Evolutionary conservation across 2,888 invertebrate species (phyloP).

Genomic region (Stratiomys singularior): DNA sequence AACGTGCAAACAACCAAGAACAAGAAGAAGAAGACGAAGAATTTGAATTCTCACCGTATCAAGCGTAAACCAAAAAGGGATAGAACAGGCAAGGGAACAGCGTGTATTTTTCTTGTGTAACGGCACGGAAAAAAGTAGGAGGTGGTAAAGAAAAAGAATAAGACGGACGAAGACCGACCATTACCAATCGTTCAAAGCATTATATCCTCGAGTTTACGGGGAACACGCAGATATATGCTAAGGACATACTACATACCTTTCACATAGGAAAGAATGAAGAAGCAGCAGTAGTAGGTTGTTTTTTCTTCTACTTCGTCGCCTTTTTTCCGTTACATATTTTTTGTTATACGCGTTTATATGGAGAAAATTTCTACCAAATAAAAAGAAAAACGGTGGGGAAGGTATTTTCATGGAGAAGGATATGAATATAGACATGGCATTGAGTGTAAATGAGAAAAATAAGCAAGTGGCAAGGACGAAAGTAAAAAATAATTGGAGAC

Average conservation of each 20-base stretch:
- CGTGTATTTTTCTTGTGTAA: constrained; percentile 39
- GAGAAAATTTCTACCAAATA: not conserved
- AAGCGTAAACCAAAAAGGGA: constrained; percentile 48
- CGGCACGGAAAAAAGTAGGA: constrained; percentile 32
- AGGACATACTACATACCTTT: not conserved
- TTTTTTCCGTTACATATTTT: constrained; percentile 30
- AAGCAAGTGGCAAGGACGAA: not conserved
- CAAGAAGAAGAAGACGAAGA: not conserved
- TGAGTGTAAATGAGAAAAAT: not conserved
- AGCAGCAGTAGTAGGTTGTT: not conserved
- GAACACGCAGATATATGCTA: not conserved
- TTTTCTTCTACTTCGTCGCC: constrained; percentile 18
- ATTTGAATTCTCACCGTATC: not conserved
- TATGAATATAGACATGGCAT: not conserved
- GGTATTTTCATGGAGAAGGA: not conserved
- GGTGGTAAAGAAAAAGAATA: constrained; percentile 43
- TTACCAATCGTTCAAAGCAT: constrained; percentile 22
- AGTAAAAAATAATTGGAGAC: constrained; percentile 7
- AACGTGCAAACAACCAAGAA: too few species aligned
- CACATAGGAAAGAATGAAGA: not conserved
- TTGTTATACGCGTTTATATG: constrained; percentile 4
- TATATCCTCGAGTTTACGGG: not conserved
- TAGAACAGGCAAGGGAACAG: not conserved
- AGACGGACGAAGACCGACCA: constrained; percentile 40
- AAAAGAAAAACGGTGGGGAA: constrained; percentile 28